Conservation (phyloP, 1,140 invertebrate species). For the Theocolax elegans region DNA sequence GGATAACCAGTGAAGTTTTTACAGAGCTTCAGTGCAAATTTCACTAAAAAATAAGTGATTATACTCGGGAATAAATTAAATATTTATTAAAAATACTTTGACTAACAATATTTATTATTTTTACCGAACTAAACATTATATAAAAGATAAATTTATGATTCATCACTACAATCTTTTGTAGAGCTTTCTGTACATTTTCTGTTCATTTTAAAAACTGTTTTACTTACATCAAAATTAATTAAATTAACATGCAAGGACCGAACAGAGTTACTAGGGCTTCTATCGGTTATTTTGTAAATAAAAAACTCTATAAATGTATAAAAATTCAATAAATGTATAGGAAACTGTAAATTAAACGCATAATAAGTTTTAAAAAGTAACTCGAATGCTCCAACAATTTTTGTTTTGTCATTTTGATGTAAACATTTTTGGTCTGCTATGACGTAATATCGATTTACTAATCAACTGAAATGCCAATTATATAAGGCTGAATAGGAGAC, state of each 20-base stretch:
- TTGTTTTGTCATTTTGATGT: background rate
- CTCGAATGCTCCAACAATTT: background rate
- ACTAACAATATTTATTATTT: no score
- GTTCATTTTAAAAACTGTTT: no score
- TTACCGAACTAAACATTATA: no score
- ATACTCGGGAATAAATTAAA: no score
- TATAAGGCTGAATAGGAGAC: background rate
- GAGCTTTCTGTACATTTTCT: no score
- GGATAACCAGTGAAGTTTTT: no score
- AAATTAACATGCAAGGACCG: background rate
- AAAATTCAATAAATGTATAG: background rate
- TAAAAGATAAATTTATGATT: no score
- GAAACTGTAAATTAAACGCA: background rate
- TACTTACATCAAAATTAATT: constrained; percentile 22
- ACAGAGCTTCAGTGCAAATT: no score
- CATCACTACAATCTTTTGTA: no score
- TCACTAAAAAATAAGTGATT: no score
- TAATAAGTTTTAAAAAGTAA: constrained; percentile 5
- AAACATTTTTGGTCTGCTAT: background rate
- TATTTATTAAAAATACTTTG: no score
- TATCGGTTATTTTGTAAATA: background rate
- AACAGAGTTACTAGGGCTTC: background rate
- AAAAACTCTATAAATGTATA: background rate
- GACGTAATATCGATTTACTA: background rate
- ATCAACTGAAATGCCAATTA: background rate